Evolutionary conservation across 2,888 invertebrate species (phyloP), one percentile per base, ranked within the genome.

Genomic region (Microctonus brassicae): DNA sequence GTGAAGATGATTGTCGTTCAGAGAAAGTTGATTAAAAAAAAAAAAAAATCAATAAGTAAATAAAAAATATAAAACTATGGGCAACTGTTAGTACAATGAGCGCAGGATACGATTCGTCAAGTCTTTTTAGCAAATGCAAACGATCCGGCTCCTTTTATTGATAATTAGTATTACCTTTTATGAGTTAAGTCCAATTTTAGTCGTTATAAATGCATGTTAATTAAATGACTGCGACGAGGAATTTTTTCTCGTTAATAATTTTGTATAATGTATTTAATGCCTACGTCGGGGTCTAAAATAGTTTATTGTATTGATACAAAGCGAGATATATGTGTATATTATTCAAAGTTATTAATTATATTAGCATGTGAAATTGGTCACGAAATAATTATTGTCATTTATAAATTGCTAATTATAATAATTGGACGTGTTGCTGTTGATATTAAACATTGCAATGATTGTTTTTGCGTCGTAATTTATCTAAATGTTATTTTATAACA

Each of bases 51-150:
- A 63, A 29, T 7, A 29, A 29, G 7, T 7, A 29, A 29, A 29
- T 29, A 29, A 29, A 5, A 29, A 29, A 29, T 5, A 29, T 29
- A 29, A 29, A 29, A 29, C 3, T 29, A 29, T 78, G 73, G 71
- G 76, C 76, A 82, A 79, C 78, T 77, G 74, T 76, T 76, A 80
- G 80, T 82, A 81, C 82, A 83, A 82, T 78, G 79, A 79, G 77
- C 73, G 77, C 69, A 76, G 73, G 74, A 81, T 78, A 78, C 77
- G 78, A 76, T 76, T 75, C 77, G 75, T 76, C 72, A 72, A 76
- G 58, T 73, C 71, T 70, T 76, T 70, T 70, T 70, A 70, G 47
- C 57, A 55, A 71, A 69, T 70, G 70, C 69, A 74, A 78, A 78
- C 75, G 76, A 73, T 78, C 78, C 77, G 75, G 78, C 78, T 77